Percentiles rank a stretch among this genome's conserved stretches.
Conservation (phyloP, 2,888 invertebrate genomes). For the Nemotelus pantherinus region DNA sequence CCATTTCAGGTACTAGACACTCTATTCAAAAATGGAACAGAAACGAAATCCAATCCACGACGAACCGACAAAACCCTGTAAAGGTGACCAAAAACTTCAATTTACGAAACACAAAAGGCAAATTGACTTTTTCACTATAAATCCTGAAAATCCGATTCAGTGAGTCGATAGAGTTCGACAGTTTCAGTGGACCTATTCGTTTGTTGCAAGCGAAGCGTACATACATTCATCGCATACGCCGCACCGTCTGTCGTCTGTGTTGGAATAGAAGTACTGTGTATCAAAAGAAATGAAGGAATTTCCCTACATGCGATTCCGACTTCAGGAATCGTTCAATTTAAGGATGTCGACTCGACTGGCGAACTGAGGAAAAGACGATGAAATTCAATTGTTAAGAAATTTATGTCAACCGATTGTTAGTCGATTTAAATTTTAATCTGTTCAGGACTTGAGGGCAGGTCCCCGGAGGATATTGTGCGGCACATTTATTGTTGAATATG, state of each 20-base stretch:
- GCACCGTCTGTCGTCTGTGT: neutral
- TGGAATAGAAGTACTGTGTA: conserved; percentile 2
- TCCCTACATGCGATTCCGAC: conserved; percentile 37
- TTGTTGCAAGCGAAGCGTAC: neutral
- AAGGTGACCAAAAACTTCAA: conserved; percentile 45
- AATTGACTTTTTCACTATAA: conserved; percentile 47
- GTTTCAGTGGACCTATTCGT: conserved; percentile 37
- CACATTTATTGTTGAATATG: conserved; percentile 27
- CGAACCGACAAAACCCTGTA: conserved; percentile 26
- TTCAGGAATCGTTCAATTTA: conserved; percentile 37
- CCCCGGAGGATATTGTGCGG: conserved; percentile 36
- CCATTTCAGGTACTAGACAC: conserved; percentile 8
- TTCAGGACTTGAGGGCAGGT: conserved; percentile 40
- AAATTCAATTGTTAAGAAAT: conserved; percentile 47
- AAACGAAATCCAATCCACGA: conserved; percentile 33
- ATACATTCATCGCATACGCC: no score
- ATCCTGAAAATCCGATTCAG: conserved; percentile 42
- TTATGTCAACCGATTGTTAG: conserved; percentile 47
- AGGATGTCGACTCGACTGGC: conserved; percentile 40
- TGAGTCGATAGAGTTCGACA: conserved; percentile 36
- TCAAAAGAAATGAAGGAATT: conserved; percentile 29
- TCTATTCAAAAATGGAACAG: conserved; percentile 20
- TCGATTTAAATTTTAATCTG: conserved; percentile 47
- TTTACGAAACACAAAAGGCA: conserved; percentile 47
- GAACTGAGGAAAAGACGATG: conserved; percentile 39